These are phyloP conservation scores for Agriopis marginaria DNA, from an alignment of 2,888 invertebrate genomes.

Conservation along the genomic window DNA sequence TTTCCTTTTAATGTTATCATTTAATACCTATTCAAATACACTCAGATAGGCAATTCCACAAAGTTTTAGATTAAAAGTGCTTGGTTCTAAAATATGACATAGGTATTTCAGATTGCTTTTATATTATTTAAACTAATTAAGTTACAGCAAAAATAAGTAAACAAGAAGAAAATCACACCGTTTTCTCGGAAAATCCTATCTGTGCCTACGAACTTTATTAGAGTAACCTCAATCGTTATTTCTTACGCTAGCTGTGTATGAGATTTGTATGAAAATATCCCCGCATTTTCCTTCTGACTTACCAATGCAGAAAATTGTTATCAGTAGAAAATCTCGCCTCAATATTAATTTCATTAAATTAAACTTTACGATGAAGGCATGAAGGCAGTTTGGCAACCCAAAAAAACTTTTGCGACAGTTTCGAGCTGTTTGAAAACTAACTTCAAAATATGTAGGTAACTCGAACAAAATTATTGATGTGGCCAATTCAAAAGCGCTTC, in stretches of 20 bases:
- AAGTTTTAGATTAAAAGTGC: no score
- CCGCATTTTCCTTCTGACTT: slow-evolving; percentile 39
- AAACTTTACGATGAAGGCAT: background rate
- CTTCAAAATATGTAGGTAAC: background rate
- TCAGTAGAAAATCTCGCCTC: slow-evolving; percentile 5
- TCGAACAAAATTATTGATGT: no score
- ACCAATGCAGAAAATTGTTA: slow-evolving; percentile 25
- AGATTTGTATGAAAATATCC: slow-evolving; percentile 43
- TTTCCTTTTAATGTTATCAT: no score
- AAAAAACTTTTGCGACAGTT: no score
- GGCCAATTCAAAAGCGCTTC: no score
- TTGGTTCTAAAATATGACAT: no score
- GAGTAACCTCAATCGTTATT: slow-evolving; percentile 23
- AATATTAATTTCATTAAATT: background rate
- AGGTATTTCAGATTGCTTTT: no score
- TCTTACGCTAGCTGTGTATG: slow-evolving; percentile 13
- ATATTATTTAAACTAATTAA: background rate
- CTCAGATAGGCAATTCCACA: no score
- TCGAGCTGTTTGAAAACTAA: no score
- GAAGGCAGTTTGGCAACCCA: background rate
- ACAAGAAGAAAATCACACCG: slow-evolving; percentile 6
- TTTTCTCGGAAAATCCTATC: slow-evolving; percentile 16
- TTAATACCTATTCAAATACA: no score
- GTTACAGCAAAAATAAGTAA: background rate
- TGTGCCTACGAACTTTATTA: slow-evolving; percentile 15